Conservation (phyloP, 23 tunicate genomes). For the Diplosoma virens region DNA sequence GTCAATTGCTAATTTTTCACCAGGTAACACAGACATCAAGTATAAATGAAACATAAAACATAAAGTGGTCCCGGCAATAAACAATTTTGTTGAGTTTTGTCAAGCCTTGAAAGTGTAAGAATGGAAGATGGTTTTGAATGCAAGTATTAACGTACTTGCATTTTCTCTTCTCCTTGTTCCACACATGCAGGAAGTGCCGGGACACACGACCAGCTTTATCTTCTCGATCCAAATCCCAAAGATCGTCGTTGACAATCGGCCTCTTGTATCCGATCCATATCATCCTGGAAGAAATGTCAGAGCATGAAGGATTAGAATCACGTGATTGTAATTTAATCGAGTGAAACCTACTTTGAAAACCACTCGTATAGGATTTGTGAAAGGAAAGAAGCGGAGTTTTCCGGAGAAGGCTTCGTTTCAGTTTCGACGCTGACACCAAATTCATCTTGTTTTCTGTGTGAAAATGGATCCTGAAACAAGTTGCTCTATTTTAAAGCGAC, state of each 20-base stretch:
- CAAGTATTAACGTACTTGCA: slow-evolving; percentile 36
- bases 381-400: slow-evolving; percentile 21
- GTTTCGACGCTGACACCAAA: not conserved
- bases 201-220: slow-evolving; percentile 47
- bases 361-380: slow-evolving; percentile 21
- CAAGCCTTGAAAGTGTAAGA: too few species aligned
- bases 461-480: not conserved
- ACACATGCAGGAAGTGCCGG: slow-evolving; percentile 31
- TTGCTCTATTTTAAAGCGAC: too few species aligned
- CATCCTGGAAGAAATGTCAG: slow-evolving; percentile 56
- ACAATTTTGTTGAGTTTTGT: too few species aligned
- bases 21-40: too few species aligned
- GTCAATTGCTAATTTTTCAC: too few species aligned
- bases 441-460: not conserved
- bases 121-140: too few species aligned
- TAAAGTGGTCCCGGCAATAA: too few species aligned
- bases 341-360: slow-evolving; percentile 25
- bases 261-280: slow-evolving; percentile 57
- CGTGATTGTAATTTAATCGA: too few species aligned
- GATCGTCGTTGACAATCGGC: slow-evolving; percentile 50
- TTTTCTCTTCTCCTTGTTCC: slow-evolving; percentile 28
- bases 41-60: too few species aligned
- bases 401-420: slow-evolving; percentile 13
- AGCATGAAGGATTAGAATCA: too few species aligned
- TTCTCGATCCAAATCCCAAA: slow-evolving; percentile 45